phyloP scores from a whole-genome alignment of 2,888 invertebrate genomes.

The Cordilura impudica region DNA sequence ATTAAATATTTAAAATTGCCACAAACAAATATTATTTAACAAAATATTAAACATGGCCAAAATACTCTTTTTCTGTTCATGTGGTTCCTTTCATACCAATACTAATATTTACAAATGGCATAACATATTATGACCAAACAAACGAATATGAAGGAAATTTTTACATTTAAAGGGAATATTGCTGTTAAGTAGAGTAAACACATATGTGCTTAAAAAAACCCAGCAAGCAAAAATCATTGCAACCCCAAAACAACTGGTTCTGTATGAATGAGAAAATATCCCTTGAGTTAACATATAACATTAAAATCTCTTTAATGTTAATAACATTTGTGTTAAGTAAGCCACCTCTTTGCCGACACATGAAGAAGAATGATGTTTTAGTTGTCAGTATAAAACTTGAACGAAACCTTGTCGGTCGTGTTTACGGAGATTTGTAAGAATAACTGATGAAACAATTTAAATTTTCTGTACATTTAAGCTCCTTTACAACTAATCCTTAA shows the following conservation, averaged over 20 bases:
- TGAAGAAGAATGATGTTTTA: not conserved
- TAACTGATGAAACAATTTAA: not conserved
- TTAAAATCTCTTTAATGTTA: not conserved
- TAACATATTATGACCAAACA: not conserved
- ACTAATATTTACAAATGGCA: no score
- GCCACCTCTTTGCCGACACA: constrained; percentile 29
- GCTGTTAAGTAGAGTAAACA: not conserved
- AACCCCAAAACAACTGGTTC: no score
- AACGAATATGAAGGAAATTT: not conserved
- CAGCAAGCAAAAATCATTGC: no score
- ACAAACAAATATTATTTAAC: constrained; percentile 33
- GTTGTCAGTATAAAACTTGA: constrained; percentile 59
- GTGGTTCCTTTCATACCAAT: not conserved
- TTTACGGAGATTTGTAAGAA: constrained; percentile 9
- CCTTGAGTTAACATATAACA: not conserved
- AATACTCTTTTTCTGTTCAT: constrained; percentile 1
- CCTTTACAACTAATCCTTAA: constrained; percentile 31
- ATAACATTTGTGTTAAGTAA: constrained; percentile 2
- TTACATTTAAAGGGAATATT: not conserved
- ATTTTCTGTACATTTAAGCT: constrained; percentile 21
- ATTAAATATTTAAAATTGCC: constrained; percentile 37
- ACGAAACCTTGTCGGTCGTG: constrained; percentile 56
- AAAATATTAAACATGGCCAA: constrained; percentile 1
- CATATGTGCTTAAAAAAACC: not conserved
- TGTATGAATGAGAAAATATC: constrained; percentile 47